Conservation (phyloP, 2,888 invertebrate species). For the Acronicta aceris region DNA sequence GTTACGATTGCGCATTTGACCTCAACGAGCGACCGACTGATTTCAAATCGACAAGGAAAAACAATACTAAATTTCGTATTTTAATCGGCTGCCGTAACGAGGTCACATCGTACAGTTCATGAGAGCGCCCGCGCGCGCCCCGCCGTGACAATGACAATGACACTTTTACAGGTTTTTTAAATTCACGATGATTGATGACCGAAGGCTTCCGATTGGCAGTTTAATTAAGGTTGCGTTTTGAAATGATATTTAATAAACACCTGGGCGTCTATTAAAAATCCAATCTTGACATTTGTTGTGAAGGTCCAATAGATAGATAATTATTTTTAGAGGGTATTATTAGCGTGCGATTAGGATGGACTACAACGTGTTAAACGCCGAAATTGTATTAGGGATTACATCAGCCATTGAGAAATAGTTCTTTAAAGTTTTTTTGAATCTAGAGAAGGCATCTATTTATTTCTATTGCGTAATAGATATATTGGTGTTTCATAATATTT, state of each 20-base stretch:
- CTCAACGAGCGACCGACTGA: conserved; percentile 62
- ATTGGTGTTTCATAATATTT: conserved; percentile 23
- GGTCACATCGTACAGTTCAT: conserved; percentile 58
- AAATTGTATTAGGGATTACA: conserved; percentile 22
- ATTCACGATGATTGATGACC: conserved; percentile 51
- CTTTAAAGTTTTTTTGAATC: conserved; percentile 12
- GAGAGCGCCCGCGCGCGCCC: conserved; percentile 43
- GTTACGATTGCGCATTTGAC: conserved; percentile 71
- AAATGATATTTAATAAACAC: conserved; percentile 26
- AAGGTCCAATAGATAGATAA: conserved; percentile 31
- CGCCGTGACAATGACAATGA: conserved; percentile 73
- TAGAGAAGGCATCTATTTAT: conserved; percentile 12
- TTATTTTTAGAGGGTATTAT: conserved; percentile 26
- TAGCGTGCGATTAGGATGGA: conserved; percentile 1
- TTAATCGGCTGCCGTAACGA: conserved; percentile 61
- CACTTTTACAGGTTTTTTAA: conserved; percentile 60
- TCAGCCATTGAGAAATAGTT: conserved; percentile 26
- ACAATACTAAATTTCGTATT: conserved; percentile 68
- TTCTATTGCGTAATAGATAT: conserved; percentile 17
- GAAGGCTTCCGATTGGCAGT: conserved; percentile 50
- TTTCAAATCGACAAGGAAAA: conserved; percentile 77
- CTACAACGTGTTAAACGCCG: neutral
- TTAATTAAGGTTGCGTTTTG: conserved; percentile 40
- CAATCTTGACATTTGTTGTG: conserved; percentile 48
- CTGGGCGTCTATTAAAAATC: conserved; percentile 24